These are phyloP conservation scores for Smutsia temminckii DNA, from an alignment of 2,797 vertebrate species.

Conservation along the genomic window DNA sequence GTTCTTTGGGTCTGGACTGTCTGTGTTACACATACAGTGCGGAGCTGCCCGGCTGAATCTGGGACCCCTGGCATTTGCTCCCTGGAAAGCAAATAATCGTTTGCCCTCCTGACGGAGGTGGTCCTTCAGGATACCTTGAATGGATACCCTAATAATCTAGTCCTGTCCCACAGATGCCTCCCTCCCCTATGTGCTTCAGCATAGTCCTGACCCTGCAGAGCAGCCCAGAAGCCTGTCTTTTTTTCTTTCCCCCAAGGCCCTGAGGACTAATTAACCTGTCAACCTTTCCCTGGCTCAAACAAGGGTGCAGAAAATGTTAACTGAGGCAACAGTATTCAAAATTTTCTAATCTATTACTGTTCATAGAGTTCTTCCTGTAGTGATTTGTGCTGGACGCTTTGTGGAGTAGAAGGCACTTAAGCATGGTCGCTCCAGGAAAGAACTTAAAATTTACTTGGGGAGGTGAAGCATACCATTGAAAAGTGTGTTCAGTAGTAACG, in stretches of 20 bases:
- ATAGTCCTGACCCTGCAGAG: not conserved
- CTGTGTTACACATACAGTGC: not conserved
- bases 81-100: not conserved
- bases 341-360: not conserved
- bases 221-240: not conserved
- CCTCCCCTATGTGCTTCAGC: rapidly evolving
- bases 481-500: not conserved
- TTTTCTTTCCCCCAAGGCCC: not conserved
- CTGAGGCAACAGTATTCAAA: not conserved
- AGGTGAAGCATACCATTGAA: slow-evolving; percentile 15
- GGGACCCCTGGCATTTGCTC: not conserved
- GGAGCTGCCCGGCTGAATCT: not conserved
- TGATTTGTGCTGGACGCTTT: not conserved
- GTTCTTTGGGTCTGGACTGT: not conserved
- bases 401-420: not conserved
- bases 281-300: not conserved
- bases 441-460: not conserved
- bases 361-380: not conserved
- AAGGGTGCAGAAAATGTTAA: not conserved
- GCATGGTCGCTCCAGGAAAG: not conserved
- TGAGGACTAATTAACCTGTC: not conserved
- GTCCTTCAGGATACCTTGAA: not conserved
- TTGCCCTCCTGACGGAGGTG: not conserved
- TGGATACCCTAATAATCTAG: not conserved
- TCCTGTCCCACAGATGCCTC: not conserved